Conservation (phyloP, 2,113 vertebrate species). For the Actenoides lindsayi region DNA sequence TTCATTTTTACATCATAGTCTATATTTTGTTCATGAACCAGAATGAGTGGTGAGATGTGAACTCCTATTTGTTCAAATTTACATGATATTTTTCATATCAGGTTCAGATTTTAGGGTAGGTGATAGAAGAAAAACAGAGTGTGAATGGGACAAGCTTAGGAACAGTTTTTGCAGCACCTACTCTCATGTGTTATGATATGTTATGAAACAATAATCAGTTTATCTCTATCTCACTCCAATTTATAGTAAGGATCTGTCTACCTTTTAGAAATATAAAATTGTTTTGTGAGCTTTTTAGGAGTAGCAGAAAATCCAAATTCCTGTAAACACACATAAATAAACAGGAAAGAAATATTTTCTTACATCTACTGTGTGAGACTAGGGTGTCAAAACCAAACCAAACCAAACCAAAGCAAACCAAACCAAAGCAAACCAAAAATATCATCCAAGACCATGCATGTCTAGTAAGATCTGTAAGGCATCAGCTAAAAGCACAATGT, state of each 20-base stretch:
- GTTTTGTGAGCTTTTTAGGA: not conserved
- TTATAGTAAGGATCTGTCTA: not conserved
- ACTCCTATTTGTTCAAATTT: not conserved
- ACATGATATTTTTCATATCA: not conserved
- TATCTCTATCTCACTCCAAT: not conserved
- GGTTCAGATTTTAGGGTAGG: not conserved
- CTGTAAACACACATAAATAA: not conserved
- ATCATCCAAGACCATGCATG: accelerated
- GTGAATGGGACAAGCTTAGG: not conserved
- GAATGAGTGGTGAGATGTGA: not conserved
- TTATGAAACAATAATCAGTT: not conserved
- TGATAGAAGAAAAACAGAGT: not conserved
- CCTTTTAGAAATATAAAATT: not conserved
- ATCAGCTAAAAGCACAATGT: not conserved
- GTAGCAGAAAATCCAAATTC: not conserved
- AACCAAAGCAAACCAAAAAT: not conserved
- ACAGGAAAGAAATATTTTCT: not conserved
- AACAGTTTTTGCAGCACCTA: not conserved
- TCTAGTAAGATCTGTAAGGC: not conserved
- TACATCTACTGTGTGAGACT: not conserved
- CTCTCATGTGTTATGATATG: not conserved
- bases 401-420: not conserved
- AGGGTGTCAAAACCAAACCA: not conserved
- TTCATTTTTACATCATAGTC: not conserved
- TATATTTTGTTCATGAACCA: not conserved